Conservation (phyloP, 2,888 invertebrate genomes). For the Epinotia bilunana region DNA sequence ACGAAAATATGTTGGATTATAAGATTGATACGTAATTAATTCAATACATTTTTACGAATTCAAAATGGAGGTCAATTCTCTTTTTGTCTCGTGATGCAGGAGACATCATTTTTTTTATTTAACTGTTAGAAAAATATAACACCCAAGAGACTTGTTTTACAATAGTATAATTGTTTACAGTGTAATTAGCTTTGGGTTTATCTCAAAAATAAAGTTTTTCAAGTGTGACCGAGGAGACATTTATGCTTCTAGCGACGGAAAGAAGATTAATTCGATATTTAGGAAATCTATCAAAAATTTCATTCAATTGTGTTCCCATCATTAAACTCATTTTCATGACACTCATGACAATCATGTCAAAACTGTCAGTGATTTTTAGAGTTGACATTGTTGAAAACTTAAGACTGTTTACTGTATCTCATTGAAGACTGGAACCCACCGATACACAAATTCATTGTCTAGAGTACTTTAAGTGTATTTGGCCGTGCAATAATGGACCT, state of each 20-base stretch:
- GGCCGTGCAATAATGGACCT: neutral
- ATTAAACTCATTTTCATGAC: too few relatives aligned
- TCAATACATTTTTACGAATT: too few relatives aligned
- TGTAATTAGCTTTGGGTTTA: neutral
- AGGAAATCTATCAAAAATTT: too few relatives aligned
- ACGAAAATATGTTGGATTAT: too few relatives aligned
- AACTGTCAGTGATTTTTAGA: neutral
- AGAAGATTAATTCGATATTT: neutral
- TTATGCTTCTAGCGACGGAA: neutral
- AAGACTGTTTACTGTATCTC: conserved; percentile 55
- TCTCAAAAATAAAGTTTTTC: neutral
- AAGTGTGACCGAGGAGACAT: neutral
- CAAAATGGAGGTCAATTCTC: too few relatives aligned
- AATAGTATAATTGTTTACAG: neutral
- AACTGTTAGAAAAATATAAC: neutral
- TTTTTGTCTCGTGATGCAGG: neutral
- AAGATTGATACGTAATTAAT: too few relatives aligned
- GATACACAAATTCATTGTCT: conserved; percentile 47
- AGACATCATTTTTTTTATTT: too few relatives aligned
- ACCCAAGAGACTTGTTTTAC: neutral
- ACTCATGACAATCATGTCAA: neutral
- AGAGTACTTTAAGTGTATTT: conserved; percentile 17
- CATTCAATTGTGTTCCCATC: too few relatives aligned
- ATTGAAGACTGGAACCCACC: conserved; percentile 53
- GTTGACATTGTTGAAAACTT: conserved; percentile 2